These are phyloP conservation scores for Sphaeridia pumilis DNA, from an alignment of 2,888 invertebrate species.

Conservation along the genomic window DNA sequence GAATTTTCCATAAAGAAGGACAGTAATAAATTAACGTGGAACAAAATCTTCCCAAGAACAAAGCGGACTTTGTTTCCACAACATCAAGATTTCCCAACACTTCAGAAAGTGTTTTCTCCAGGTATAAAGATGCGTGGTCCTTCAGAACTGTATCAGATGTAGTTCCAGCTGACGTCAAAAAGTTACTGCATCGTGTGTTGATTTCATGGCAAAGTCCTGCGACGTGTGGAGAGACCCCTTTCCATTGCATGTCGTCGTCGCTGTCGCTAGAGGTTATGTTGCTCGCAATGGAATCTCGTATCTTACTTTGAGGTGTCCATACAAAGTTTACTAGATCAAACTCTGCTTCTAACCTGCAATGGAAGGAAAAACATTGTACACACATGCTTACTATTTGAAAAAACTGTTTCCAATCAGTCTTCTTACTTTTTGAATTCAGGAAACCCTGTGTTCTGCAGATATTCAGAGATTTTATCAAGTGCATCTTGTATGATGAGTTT, in stretches of 20 bases:
- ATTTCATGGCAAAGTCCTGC: constrained; percentile 25
- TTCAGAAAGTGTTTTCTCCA: constrained; percentile 17
- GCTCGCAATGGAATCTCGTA: background rate
- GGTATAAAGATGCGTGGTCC: constrained; percentile 22
- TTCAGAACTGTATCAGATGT: constrained; percentile 27
- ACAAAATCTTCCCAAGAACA: constrained; percentile 27
- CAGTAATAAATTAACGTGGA: constrained; percentile 25
- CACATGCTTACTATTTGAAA: too few relatives aligned
- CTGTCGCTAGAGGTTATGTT: too few relatives aligned
- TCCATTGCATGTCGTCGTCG: constrained; percentile 30
- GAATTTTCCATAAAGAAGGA: constrained; percentile 32
- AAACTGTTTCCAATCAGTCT: too few relatives aligned
- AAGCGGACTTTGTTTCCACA: background rate
- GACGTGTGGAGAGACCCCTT: constrained; percentile 28
- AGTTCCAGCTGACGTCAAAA: constrained; percentile 22
- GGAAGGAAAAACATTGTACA: too few relatives aligned
- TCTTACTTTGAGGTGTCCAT: constrained; percentile 24
- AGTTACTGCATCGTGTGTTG: constrained; percentile 19
- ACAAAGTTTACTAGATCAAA: constrained; percentile 30
- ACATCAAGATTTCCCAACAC: constrained; percentile 12
- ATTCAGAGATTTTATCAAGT: constrained; percentile 13
- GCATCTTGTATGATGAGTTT: constrained; percentile 18
- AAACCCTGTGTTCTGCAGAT: constrained; percentile 21
- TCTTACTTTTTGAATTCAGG: constrained; percentile 25
- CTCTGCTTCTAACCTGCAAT: constrained; percentile 22